phyloP scores from a whole-genome alignment of 2,888 invertebrate species.

The Diaperis boleti region DNA sequence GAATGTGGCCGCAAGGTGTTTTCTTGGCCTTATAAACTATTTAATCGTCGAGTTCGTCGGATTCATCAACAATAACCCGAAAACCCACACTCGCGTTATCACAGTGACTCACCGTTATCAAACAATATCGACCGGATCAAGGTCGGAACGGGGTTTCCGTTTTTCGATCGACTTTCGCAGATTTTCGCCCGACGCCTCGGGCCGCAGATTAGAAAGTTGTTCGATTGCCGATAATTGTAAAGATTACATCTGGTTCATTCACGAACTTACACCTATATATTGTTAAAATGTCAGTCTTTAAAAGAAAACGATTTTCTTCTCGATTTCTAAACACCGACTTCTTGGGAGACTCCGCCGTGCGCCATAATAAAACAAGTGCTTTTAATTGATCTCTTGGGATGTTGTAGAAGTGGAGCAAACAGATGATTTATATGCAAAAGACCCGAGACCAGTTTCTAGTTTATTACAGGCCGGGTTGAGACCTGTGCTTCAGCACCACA shows the following conservation, averaged over 20 bases:
- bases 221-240: constrained; percentile 22
- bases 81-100: not conserved
- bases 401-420: constrained; percentile 23
- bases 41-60: constrained; percentile 21
- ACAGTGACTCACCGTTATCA: constrained; percentile 1
- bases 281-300: constrained; percentile 20
- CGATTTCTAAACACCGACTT: constrained; percentile 21
- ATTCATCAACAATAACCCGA: not conserved
- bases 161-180: not conserved
- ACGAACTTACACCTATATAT: constrained; percentile 12
- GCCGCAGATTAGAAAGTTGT: constrained; percentile 20
- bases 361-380: constrained; percentile 8
- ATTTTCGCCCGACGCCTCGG: constrained; percentile 5
- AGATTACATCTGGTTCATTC: constrained; percentile 26
- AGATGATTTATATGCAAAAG: constrained; percentile 6
- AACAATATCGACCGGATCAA: constrained; percentile 1
- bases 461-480: no score
- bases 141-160: constrained; percentile 13
- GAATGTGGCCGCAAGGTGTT: constrained; percentile 24
- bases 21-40: constrained; percentile 35
- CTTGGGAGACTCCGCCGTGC: constrained; percentile 6
- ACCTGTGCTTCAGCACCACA: no score
- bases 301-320: not conserved
- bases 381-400: constrained; percentile 18
- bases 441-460: constrained; percentile 10